These are phyloP conservation scores for Cydia fagiglandana DNA, from an alignment of 1,140 invertebrate genomes.

Conservation along the genomic window DNA sequence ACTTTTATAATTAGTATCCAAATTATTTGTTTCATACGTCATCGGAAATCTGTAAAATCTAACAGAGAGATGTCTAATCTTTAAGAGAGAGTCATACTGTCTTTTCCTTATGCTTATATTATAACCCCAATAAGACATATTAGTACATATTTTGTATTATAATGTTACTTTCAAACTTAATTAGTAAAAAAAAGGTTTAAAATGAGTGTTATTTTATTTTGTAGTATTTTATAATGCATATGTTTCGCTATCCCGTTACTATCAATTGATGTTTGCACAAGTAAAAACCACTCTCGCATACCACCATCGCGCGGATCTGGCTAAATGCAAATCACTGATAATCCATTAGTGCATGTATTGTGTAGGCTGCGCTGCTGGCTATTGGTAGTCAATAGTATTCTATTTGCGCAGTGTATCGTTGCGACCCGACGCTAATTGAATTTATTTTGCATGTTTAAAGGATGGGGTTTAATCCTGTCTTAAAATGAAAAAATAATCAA, in stretches of 20 bases:
- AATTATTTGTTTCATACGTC: too few relatives aligned
- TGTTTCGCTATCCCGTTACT: background rate
- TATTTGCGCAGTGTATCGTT: background rate
- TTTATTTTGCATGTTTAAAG: background rate
- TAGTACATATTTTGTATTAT: too few relatives aligned
- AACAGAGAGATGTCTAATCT: too few relatives aligned
- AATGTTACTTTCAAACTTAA: too few relatives aligned
- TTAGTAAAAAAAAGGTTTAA: too few relatives aligned
- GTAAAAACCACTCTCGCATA: conserved; percentile 37
- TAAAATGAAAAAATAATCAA: background rate
- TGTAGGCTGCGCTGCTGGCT: conserved; percentile 35
- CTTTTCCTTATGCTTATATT: too few relatives aligned
- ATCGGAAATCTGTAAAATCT: too few relatives aligned
- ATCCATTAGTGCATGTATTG: conserved; percentile 62
- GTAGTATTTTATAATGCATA: background rate
- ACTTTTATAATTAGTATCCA: too few relatives aligned
- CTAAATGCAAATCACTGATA: conserved; percentile 68
- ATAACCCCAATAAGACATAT: too few relatives aligned
- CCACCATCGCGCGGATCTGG: conserved; percentile 45
- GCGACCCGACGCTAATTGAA: conserved; percentile 7
- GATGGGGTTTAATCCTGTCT: background rate
- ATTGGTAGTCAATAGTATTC: conserved; percentile 35
- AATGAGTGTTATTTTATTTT: too few relatives aligned
- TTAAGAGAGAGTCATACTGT: too few relatives aligned
- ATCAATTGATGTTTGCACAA: conserved; percentile 26